phyloP scores from a whole-genome alignment of 2,113 vertebrate species.

The Eolophus roseicapilla region DNA sequence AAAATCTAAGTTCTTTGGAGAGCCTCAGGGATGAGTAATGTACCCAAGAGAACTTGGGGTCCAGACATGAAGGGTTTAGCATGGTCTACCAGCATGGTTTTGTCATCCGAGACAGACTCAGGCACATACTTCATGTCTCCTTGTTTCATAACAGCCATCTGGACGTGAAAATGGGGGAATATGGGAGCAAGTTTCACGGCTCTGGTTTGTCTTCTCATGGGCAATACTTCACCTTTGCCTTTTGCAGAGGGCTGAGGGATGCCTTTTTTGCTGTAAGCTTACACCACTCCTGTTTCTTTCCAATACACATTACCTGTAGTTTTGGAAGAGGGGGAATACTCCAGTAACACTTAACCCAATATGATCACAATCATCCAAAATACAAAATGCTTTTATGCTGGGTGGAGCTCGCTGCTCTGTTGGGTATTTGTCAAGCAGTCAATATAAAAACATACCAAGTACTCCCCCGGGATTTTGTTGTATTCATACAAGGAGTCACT shows the following conservation, averaged over 20 bases:
- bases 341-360: neutral
- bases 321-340: neutral
- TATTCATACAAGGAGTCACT: neutral
- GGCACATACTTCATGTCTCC: neutral
- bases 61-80: neutral
- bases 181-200: neutral
- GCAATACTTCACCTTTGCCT: neutral
- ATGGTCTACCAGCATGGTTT: neutral
- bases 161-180: neutral
- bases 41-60: neutral
- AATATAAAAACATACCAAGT: neutral
- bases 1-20: constrained; percentile 59
- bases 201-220: neutral
- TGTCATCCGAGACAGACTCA: neutral
- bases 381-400: neutral
- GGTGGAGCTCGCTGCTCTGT: neutral
- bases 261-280: neutral
- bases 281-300: neutral
- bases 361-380: neutral
- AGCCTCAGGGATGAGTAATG: constrained; percentile 37
- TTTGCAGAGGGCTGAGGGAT: neutral
- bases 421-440: neutral
- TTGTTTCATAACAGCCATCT: neutral
- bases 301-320: neutral
- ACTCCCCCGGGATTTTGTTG: neutral